phyloP scores from a whole-genome alignment of 2,888 invertebrate species.

The Meandrusa payeni region DNA sequence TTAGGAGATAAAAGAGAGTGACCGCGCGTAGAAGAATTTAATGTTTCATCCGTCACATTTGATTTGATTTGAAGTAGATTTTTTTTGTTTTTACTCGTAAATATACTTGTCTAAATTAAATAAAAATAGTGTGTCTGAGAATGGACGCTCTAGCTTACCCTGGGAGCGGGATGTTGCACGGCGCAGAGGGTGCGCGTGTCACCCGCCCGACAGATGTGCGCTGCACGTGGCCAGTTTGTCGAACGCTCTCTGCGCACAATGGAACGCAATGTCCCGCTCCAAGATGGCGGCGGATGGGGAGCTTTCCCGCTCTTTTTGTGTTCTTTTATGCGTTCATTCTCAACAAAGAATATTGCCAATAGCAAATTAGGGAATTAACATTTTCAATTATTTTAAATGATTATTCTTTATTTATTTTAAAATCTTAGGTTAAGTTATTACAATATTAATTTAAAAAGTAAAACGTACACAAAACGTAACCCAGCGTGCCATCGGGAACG shows the following conservation, averaged over 20 bases:
- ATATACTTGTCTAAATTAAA: slow-evolving; percentile 15
- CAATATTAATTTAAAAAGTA: too few species aligned
- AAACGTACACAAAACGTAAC: too few species aligned
- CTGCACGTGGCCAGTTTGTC: slow-evolving; percentile 40
- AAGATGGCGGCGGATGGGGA: slow-evolving; percentile 63
- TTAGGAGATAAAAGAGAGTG: too few species aligned
- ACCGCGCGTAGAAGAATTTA: too few species aligned
- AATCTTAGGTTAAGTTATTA: too few species aligned
- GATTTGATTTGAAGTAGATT: too few species aligned
- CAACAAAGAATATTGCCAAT: not conserved
- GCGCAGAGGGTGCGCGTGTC: slow-evolving; percentile 35
- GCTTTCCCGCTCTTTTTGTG: slow-evolving; percentile 68
- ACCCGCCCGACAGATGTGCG: slow-evolving; percentile 40
- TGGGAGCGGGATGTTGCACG: slow-evolving; percentile 32
- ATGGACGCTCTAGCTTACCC: slow-evolving; percentile 23
- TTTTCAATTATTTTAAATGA: too few species aligned
- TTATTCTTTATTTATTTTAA: too few species aligned
- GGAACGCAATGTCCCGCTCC: slow-evolving; percentile 56
- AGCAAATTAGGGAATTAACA: too few species aligned
- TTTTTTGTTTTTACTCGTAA: too few species aligned
- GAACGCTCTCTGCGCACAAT: slow-evolving; percentile 60
- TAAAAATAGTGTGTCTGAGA: slow-evolving; percentile 15
- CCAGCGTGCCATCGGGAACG: too few species aligned
- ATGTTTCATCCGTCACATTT: too few species aligned
- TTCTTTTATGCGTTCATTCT: not conserved